These are phyloP conservation scores for Mellilla xanthometata DNA, from an alignment of 2,888 invertebrate species.

Conservation along the genomic window DNA sequence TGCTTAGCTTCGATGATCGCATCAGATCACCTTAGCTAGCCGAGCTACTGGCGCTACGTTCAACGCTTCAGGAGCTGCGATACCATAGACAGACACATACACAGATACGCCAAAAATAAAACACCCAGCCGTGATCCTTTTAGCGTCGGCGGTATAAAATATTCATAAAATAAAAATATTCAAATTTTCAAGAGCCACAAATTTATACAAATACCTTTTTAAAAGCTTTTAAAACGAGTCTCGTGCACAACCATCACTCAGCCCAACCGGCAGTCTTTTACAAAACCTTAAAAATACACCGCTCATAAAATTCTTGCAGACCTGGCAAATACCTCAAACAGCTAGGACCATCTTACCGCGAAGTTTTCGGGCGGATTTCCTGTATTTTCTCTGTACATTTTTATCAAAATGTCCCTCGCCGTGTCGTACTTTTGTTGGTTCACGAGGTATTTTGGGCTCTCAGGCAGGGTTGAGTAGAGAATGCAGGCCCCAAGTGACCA, in stretches of 20 bases:
- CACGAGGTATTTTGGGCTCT: constrained; percentile 66
- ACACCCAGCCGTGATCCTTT: too few relatives aligned
- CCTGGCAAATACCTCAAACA: constrained; percentile 6
- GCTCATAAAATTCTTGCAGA: constrained; percentile 28
- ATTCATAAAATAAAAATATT: too few relatives aligned
- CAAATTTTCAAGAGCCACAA: too few relatives aligned
- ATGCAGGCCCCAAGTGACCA: constrained; percentile 52
- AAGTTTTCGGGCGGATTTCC: constrained; percentile 54
- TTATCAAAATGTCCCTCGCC: constrained; percentile 55
- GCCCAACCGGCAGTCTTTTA: neutral
- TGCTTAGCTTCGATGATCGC: too few relatives aligned
- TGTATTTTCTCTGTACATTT: constrained; percentile 60
- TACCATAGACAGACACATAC: too few relatives aligned
- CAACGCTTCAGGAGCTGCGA: too few relatives aligned
- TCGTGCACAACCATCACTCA: neutral
- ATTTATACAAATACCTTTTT: too few relatives aligned
- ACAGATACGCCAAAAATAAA: too few relatives aligned
- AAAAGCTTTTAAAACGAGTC: too few relatives aligned
- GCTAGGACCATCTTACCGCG: constrained; percentile 46
- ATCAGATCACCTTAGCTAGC: too few relatives aligned
- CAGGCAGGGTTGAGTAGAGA: constrained; percentile 53
- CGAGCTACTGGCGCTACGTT: too few relatives aligned
- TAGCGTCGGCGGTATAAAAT: too few relatives aligned
- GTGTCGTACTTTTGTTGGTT: constrained; percentile 57
- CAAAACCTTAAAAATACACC: constrained; percentile 7